phyloP scores from a whole-genome alignment of 2,113 vertebrate genomes.

The Hyaena hyaena region DNA sequence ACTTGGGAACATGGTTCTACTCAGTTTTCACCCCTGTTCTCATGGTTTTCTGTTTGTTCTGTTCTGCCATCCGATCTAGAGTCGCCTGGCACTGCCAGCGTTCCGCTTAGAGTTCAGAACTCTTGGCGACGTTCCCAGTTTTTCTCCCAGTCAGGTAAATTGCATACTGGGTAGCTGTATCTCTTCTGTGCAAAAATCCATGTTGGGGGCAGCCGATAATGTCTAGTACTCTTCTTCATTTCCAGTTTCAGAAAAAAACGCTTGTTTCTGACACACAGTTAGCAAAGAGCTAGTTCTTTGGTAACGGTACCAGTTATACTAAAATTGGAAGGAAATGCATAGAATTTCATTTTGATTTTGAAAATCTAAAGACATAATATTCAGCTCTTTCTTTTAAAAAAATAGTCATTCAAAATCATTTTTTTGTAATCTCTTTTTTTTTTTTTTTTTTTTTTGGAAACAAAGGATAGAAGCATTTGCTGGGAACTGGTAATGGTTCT shows the following conservation, averaged over 20 bases:
- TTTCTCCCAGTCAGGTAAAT: constrained; percentile 96
- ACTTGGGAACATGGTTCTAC: neutral
- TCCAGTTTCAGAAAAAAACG: constrained; percentile 69
- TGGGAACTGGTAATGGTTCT: constrained; percentile 74
- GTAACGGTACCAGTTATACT: neutral
- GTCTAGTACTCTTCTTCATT: constrained; percentile 67
- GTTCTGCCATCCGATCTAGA: constrained; percentile 83
- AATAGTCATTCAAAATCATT: neutral
- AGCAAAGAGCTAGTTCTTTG: constrained; percentile 81
- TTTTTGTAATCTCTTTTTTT: neutral
- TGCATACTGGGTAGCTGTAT: constrained; percentile 55
- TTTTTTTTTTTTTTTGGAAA: constrained; percentile 12
- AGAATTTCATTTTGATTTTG: constrained; percentile 53
- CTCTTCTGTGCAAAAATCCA: constrained; percentile 57
- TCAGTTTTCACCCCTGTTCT: constrained; percentile 52
- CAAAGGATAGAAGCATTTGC: constrained; percentile 47
- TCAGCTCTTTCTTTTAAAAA: constrained; percentile 24
- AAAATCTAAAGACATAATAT: constrained; percentile 67
- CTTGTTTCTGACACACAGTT: constrained; percentile 84
- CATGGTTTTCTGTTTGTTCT: constrained; percentile 85
- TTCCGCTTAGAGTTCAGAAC: constrained; percentile 91
- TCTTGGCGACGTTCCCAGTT: constrained; percentile 94
- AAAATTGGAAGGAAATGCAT: neutral
- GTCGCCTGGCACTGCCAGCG: constrained; percentile 83
- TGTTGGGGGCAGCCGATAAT: constrained; percentile 70